Base-by-base conservation (phyloP, 2,888 invertebrate genomes). In the Napeogenes inachia region DNA sequence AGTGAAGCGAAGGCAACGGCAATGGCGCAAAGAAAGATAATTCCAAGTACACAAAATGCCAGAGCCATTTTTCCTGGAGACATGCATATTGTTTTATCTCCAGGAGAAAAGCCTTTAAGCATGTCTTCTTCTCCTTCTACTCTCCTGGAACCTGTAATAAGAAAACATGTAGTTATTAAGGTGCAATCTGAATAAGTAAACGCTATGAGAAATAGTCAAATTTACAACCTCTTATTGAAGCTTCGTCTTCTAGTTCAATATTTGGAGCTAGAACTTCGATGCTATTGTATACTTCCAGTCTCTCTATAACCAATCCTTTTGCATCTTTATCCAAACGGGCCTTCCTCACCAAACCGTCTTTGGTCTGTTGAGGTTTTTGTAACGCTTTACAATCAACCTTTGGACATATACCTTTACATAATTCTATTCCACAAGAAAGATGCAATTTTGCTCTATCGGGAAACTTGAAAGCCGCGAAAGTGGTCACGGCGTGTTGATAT, bases 401-500 rank as follows among this genome's bases (percentile, higher is more conserved):
- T 0, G 93, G 93, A 75, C 96, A 96, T 67, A 87, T 89, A 57
- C 93, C 94, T 80, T 93, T 93, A 75, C 96, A 96, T n/a, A 96
- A 83, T 71, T 95, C 94, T 54, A 96, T 91, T 21, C 93, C 93
- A 80, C 96, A 96, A n/a, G 93, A 93, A 55, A 96, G 85, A 80
- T 96, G 96, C 50, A 96, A 83, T 66, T 94, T 93, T 65, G 95
- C 94, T 68, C 95, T 90, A 75, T 95, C 95, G 4, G 96, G 96
- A 81, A 96, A 96, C 75, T 95, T 95, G 75, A 96, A 96, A 4
- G 96, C 96, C 1, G 94, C 93, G 84, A 96, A 96, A 21, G 93
- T 93, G 0, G 95, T 90, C 2, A 89, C 75, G 2, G 91, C 91
- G 66, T 91, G 89, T 70, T 91, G 89, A 64, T 89, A 91, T 0